Conservation (phyloP, 1,140 invertebrate genomes). For the Tetragonula clypearis region DNA sequence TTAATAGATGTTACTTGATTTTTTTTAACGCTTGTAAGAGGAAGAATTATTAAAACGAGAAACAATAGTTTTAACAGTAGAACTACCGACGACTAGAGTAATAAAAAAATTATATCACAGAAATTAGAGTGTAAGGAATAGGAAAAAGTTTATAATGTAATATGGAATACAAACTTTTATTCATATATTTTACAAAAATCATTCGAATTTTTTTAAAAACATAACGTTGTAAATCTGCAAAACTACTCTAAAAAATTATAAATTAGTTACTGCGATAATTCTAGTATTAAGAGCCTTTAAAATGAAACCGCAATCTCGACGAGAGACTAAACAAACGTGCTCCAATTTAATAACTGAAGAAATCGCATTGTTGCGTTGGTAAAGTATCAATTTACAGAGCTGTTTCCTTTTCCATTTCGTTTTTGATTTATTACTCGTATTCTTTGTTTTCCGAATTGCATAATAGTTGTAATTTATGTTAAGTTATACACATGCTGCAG, state of each 20-base stretch:
- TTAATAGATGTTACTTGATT: background rate
- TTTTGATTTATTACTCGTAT: background rate
- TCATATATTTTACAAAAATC: no score
- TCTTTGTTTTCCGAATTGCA: background rate
- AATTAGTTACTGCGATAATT: no score
- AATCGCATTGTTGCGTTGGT: background rate
- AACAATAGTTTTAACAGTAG: background rate
- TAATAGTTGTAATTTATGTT: background rate
- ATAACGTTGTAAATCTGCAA: no score
- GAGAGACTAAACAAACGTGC: conserved; percentile 36
- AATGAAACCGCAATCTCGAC: background rate
- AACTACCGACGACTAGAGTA: no score
- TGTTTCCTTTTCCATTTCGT: background rate
- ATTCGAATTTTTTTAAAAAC: no score
- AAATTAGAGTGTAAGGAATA: no score
- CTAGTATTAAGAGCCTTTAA: background rate
- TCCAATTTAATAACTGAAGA: background rate
- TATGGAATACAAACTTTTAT: no score
- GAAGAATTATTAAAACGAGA: background rate
- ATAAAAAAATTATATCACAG: no score
- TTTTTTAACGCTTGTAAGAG: background rate
- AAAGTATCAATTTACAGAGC: background rate
- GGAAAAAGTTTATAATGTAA: no score
- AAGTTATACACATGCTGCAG: background rate
- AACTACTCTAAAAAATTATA: no score